These are phyloP conservation scores for Monopis laevigella DNA, from an alignment of 2,888 invertebrate species.

Conservation along the genomic window DNA sequence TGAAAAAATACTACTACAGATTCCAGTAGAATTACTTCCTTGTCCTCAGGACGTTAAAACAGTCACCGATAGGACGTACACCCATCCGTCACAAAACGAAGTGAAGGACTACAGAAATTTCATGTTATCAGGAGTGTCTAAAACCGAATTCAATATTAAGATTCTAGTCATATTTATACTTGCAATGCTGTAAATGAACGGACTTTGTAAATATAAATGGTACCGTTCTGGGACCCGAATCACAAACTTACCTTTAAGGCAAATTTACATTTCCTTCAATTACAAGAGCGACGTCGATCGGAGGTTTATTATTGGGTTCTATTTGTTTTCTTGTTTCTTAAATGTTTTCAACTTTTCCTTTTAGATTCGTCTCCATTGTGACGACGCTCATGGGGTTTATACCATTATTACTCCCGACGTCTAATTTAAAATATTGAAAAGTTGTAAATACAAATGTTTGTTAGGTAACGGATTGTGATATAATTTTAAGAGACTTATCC, in stretches of 20 bases:
- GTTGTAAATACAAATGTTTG: slow-evolving; percentile 5
- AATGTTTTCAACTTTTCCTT: slow-evolving; percentile 3
- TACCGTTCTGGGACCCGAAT: neutral
- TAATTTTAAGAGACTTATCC: slow-evolving; percentile 11
- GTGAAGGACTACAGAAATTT: slow-evolving; percentile 60
- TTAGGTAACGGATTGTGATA: slow-evolving; percentile 8
- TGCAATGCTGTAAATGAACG: neutral
- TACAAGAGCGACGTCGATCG: neutral
- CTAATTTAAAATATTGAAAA: neutral
- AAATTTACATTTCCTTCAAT: slow-evolving; percentile 4
- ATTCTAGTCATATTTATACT: neutral
- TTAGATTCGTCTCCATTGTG: slow-evolving; percentile 1
- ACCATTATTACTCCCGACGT: neutral
- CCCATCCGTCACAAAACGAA: slow-evolving; percentile 67
- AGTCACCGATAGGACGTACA: slow-evolving; percentile 66
- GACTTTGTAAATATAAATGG: neutral
- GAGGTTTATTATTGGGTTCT: neutral
- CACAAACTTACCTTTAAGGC: neutral
- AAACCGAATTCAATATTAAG: neutral
- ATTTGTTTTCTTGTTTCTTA: slow-evolving; percentile 4
- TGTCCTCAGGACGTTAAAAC: slow-evolving; percentile 70
- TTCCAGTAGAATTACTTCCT: slow-evolving; percentile 66
- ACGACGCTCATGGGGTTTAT: neutral
- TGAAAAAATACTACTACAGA: slow-evolving; percentile 58
- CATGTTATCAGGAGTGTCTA: slow-evolving; percentile 22